Evolutionary conservation across 2,797 vertebrate genomes (phyloP), one percentile per base, ranked within the genome.

Genomic region (Myripristis murdjan): DNA sequence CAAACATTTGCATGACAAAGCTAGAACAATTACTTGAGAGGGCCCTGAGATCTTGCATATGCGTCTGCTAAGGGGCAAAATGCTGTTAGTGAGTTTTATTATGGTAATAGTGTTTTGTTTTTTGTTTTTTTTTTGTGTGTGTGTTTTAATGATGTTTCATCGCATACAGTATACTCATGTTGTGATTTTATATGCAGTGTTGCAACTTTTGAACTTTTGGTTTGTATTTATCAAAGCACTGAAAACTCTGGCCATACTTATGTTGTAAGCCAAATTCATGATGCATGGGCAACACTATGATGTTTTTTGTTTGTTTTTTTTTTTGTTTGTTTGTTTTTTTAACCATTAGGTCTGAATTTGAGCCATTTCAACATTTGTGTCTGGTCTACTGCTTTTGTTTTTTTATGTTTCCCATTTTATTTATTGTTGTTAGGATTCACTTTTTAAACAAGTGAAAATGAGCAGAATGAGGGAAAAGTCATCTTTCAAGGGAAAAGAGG

Each of bases 211-310:
- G 31, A 66, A 55, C 70, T 39, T 33, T 2, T 28, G 24, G 39
- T 33, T 2, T 28, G 24, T 41, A 55, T 75, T 85, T 41, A 15
- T 14, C 39, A 41, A 41, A 5, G 70, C 72, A 86, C 80, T 83
- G 75, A 83, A 23, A 28, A 66, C 43, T 7, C 1, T 35, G 4
- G 54, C 2, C 0, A 11, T 53, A 26, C 15, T 14, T 14, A 12
- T 24, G 24, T 22, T 49, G 47, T 47, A 47, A 47, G 8, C 2
- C 22, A n/a, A n/a, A n/a, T n/a, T n/a, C n/a, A n/a, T 5, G 5
- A 28, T 31, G 28, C 28, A 31, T 31, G 5, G 20, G 22, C 24
- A 11, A 35, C 33, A 35, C 2, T 7, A 11, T 35, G 6, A 46
- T 24, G 59, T 56, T 5, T 64, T 16, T 28, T 10, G 54, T 48